Base-by-base conservation (phyloP, 2,888 invertebrate genomes). In the Syrphus vitripennis region DNA sequence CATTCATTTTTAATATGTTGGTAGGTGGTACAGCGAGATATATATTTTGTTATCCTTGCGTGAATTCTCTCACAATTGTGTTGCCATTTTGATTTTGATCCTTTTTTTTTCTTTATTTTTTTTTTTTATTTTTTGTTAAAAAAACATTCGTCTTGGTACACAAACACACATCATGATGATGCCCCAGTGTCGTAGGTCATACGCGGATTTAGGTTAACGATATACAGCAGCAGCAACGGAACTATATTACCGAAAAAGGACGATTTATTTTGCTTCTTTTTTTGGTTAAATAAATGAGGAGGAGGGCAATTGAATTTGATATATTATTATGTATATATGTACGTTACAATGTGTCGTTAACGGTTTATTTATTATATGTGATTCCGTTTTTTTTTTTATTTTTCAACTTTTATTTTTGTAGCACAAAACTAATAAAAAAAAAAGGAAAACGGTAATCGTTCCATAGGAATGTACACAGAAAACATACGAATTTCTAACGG, bases 181-280 rank as follows among this genome's bases (percentile, higher is more conserved):
- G 76, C 59, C 84, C 81, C 72, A 84, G 84, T 84, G 84, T 72
- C 84, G 84, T 84, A 84, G 83, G 83, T 84, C 83, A 84, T 80
- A 80, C 75, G 83, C 83, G 83, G 80, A 84, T 84, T 80, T 76
- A 67, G 83, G 83, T 84, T 84, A 84, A 84, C 83, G 76, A 84
- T 80, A 84, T 84, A 80, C 83, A 80, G 50, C 55, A 69, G 21
- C 83, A 80, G 50, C 55, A 69, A n/a, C 50, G 50, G 42, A 74
- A 63, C 75, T 77, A 61, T 59, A 72, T 69, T 75, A 59, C 76
- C 75, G 42, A 53, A 57, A 42, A 72, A 79, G 61, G 69, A 70
- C 59, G 72, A 72, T 45, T 65, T 65, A 19, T 65, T 65, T 45
- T 4, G 10, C 31, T 31, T 67, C 6, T 29, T 29, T 29, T 29